Conservation (phyloP, 2,113 vertebrate genomes). For the Columba janthina region DNA sequence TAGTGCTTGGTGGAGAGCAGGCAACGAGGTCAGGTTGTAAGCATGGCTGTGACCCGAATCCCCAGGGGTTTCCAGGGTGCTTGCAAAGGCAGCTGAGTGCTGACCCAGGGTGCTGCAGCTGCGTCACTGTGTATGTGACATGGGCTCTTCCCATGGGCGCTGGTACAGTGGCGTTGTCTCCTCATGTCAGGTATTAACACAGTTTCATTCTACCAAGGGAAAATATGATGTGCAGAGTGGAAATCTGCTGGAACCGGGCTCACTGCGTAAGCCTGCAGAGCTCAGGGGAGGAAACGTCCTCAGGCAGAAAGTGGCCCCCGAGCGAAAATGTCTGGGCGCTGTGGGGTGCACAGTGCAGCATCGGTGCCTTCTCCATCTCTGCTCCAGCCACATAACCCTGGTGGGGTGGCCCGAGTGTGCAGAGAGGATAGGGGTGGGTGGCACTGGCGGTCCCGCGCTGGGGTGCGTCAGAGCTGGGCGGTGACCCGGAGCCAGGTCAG, state of each 20-base stretch:
- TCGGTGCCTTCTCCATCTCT: no score
- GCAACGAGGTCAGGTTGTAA: not conserved
- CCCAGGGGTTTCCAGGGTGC: not conserved
- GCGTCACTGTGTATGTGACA: accelerated
- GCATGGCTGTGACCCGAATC: not conserved
- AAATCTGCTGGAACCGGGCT: not conserved
- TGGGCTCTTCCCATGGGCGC: not conserved
- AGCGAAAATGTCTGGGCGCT: no score
- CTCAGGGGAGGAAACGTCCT: not conserved
- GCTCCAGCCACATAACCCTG: no score
- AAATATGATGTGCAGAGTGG: accelerated
- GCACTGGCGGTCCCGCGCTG: not conserved
- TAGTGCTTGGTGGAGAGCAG: not conserved
- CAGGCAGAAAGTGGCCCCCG: not conserved
- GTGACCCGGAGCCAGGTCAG: not conserved
- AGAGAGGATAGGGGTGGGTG: not conserved
- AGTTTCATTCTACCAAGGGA: not conserved
- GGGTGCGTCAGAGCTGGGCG: not conserved
- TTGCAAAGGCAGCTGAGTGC: not conserved
- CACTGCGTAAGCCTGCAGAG: accelerated
- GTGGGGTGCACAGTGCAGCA: no score
- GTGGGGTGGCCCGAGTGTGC: not conserved
- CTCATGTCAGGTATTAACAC: not conserved
- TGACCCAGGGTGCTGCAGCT: accelerated
- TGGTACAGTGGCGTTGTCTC: accelerated